Conservation (phyloP, 2,888 invertebrate species). For the Amiota mariae region DNA sequence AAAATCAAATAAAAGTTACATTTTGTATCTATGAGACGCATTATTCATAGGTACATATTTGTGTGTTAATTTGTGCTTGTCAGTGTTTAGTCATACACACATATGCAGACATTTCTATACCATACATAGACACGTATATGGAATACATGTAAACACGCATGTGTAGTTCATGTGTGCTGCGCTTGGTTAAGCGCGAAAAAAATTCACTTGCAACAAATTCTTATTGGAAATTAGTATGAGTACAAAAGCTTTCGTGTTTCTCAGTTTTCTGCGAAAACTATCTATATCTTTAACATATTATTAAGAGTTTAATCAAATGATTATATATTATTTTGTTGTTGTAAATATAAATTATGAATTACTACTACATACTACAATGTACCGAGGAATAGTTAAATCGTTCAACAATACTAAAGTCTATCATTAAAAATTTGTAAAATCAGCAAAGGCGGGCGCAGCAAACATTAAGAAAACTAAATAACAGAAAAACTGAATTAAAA, state of each 20-base stretch:
- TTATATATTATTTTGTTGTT: background rate
- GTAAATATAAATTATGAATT: background rate
- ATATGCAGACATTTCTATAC: background rate
- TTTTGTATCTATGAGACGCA: slow-evolving; percentile 15
- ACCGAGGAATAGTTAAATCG: no score
- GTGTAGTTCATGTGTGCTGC: slow-evolving; percentile 12
- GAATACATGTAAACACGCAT: background rate
- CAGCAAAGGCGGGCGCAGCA: no score
- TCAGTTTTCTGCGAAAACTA: slow-evolving; percentile 1
- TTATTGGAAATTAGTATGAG: slow-evolving; percentile 18
- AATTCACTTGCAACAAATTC: slow-evolving; percentile 15
- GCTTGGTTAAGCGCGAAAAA: slow-evolving; percentile 31
- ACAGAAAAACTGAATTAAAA: no score
- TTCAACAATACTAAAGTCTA: no score
- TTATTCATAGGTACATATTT: background rate
- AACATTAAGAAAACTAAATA: no score
- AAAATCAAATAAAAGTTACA: slow-evolving; percentile 15
- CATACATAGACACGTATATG: background rate
- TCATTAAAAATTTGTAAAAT: no score
- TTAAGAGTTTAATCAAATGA: slow-evolving; percentile 48
- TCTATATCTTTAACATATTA: slow-evolving; percentile 44
- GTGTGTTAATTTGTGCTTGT: slow-evolving; percentile 16
- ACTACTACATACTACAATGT: no score
- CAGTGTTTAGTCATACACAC: slow-evolving; percentile 14
- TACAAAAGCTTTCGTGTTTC: slow-evolving; percentile 28